Conservation (phyloP, 2,888 invertebrate genomes). For the Xanthorhoe designata region DNA sequence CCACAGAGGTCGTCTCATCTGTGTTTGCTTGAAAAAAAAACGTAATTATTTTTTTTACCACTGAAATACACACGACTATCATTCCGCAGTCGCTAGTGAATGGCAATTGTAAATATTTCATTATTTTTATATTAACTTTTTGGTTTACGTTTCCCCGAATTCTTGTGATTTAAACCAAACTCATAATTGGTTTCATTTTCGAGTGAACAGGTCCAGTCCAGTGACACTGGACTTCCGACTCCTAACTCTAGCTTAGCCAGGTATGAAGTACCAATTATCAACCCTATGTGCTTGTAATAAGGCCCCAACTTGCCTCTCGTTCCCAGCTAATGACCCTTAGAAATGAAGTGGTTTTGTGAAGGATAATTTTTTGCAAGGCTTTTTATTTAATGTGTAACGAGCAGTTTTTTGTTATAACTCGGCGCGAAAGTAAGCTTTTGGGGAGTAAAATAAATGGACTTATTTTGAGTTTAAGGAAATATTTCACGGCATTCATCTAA, state of each 20-base stretch:
- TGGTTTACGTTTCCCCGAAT: constrained; percentile 34
- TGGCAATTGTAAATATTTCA: background rate
- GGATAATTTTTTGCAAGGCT: constrained; percentile 42
- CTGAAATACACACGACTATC: background rate
- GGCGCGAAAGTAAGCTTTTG: constrained; percentile 31
- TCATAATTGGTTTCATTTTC: constrained; percentile 84
- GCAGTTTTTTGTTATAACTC: constrained; percentile 38
- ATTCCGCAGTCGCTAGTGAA: background rate
- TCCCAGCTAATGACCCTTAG: constrained; percentile 45
- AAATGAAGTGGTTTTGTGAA: constrained; percentile 46
- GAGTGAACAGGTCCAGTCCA: constrained; percentile 76
- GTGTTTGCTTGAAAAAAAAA: too few relatives aligned
- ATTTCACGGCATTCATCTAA: background rate
- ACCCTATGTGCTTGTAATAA: constrained; percentile 57
- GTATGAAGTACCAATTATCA: constrained; percentile 57
- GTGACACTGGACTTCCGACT: constrained; percentile 70
- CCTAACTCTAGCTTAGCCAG: constrained; percentile 54
- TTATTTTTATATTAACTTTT: background rate
- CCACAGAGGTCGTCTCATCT: too few relatives aligned
- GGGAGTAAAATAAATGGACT: constrained; percentile 12
- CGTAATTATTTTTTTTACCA: too few relatives aligned
- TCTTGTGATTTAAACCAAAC: constrained; percentile 55
- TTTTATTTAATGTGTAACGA: constrained; percentile 43
- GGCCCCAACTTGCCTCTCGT: constrained; percentile 44
- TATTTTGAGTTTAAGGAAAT: constrained; percentile 5